Evolutionary conservation across 2,888 invertebrate species (phyloP).

Genomic region (Camptogramma bilineatum): DNA sequence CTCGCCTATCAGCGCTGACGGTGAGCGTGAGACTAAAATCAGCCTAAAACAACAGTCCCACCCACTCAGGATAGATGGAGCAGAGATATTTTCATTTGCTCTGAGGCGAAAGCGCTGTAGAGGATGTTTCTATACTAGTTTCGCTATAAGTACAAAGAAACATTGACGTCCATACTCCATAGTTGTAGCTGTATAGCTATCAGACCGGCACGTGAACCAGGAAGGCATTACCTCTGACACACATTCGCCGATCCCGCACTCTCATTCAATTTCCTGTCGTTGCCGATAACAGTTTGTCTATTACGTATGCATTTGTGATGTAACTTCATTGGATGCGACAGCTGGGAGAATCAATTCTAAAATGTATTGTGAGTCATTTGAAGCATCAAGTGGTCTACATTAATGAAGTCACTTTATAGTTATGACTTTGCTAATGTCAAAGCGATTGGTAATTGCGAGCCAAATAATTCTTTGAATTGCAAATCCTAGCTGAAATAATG

Average conservation of each 20-base stretch:
- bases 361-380: neutral
- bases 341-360: neutral
- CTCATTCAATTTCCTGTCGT: constrained; percentile 78
- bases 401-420: neutral
- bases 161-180: neutral
- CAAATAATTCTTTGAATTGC: neutral
- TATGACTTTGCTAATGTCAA: neutral
- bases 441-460: neutral
- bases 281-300: constrained; percentile 27
- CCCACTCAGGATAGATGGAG: too few species aligned
- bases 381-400: neutral
- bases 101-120: neutral
- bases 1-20: too few species aligned
- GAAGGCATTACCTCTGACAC: constrained; percentile 72
- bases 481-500: neutral
- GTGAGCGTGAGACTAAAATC: too few species aligned
- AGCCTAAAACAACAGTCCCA: too few species aligned
- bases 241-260: constrained; percentile 68
- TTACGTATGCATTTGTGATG: constrained; percentile 26
- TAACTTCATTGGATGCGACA: constrained; percentile 19
- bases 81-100: neutral
- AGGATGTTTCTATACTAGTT: neutral
- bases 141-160: constrained; percentile 2
- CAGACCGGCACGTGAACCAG: constrained; percentile 51
- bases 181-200: constrained; percentile 13